phyloP scores from a whole-genome alignment of 1,140 invertebrate genomes.

The Bombus pyrosoma region DNA sequence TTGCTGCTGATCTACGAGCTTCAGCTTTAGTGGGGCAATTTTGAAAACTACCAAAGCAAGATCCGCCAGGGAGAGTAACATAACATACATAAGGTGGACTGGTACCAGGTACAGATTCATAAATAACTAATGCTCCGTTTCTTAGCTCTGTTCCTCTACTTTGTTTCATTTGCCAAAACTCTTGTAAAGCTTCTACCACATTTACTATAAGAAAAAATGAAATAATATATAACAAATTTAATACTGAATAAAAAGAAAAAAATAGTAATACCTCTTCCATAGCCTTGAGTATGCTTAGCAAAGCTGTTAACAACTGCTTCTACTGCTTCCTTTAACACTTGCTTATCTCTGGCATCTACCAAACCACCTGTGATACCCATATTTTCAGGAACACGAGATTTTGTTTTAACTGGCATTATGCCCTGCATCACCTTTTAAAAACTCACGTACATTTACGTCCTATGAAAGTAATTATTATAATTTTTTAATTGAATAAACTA shows the following conservation, averaged over 20 bases:
- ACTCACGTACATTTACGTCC: slow-evolving; percentile 69
- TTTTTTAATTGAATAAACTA: not conserved
- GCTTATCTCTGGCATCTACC: slow-evolving; percentile 86
- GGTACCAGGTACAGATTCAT: slow-evolving; percentile 95
- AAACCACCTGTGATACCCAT: slow-evolving; percentile 79
- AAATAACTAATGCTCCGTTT: slow-evolving; percentile 96
- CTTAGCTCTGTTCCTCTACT: slow-evolving; percentile 92
- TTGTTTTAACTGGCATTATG: slow-evolving; percentile 81
- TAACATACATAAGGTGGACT: slow-evolving; percentile 97
- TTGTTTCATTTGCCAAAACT: slow-evolving; percentile 99
- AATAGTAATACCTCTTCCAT: slow-evolving; percentile 86
- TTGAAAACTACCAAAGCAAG: slow-evolving; percentile 97
- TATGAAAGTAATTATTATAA: slow-evolving; percentile 45
- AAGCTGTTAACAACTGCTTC: slow-evolving; percentile 91
- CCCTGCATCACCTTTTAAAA: slow-evolving; percentile 76
- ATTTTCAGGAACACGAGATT: slow-evolving; percentile 78
- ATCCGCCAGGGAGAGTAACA: slow-evolving; percentile 96
- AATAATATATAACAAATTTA: not conserved
- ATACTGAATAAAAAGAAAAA: slow-evolving; percentile 36
- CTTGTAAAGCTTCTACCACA: slow-evolving; percentile 96
- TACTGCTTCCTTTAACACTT: slow-evolving; percentile 89
- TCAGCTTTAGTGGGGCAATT: slow-evolving; percentile 98
- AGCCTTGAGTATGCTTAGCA: slow-evolving; percentile 90
- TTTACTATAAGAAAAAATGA: slow-evolving; percentile 87
- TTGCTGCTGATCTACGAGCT: slow-evolving; percentile 95